Percentiles rank a stretch among this genome's conserved stretches.
These are phyloP conservation scores for Nesidiocoris tenuis DNA, from an alignment of 2,888 invertebrate genomes.

Conservation along the genomic window DNA sequence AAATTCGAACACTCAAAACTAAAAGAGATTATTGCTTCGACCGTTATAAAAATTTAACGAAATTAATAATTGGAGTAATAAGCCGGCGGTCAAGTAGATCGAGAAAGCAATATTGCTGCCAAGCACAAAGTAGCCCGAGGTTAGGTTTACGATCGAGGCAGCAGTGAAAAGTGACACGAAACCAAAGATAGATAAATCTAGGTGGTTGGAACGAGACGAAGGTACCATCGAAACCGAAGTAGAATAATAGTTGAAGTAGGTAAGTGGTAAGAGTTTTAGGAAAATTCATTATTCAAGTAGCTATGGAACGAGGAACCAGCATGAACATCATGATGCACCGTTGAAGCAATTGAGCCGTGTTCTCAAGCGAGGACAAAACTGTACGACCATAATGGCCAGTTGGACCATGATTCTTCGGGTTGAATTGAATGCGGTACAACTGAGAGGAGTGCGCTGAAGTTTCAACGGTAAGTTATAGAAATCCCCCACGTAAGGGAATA, in stretches of 20 bases:
- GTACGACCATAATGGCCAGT: too few species aligned
- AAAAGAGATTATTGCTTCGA: not conserved
- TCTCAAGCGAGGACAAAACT: not conserved
- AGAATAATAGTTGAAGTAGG: too few species aligned
- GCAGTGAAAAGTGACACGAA: not conserved
- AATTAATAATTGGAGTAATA: too few species aligned
- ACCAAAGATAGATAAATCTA: not conserved
- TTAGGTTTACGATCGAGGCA: slow-evolving; percentile 2
- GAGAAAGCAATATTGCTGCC: not conserved
- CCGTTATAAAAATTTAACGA: not conserved
- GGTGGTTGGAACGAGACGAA: too few species aligned
- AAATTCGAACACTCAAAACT: not conserved
- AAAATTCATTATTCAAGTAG: too few species aligned
- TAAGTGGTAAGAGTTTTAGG: too few species aligned
- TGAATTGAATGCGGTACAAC: too few species aligned
- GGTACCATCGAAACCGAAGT: too few species aligned
- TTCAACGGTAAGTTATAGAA: too few species aligned
- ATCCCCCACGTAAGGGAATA: too few species aligned
- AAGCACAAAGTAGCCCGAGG: not conserved
- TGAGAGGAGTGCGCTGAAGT: too few species aligned
- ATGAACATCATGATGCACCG: not conserved
- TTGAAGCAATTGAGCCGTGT: not conserved
- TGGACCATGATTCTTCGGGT: too few species aligned
- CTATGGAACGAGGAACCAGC: not conserved
- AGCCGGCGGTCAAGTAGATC: not conserved